Conservation (phyloP, 2,113 vertebrate species). For the Oryzias curvinotus region DNA sequence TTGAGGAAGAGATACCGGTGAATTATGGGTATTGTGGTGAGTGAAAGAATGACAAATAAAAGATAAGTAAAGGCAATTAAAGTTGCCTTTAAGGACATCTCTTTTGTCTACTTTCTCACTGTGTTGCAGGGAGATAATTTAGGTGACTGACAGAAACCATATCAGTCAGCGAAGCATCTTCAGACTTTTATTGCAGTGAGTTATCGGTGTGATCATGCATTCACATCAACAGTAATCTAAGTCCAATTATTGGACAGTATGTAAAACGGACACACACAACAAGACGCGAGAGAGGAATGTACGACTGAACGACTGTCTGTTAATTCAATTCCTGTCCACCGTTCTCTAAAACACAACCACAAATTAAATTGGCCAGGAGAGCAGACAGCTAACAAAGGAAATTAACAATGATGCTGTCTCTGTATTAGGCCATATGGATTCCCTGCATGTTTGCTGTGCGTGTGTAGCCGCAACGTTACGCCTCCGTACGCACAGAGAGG, state of each 20-base stretch:
- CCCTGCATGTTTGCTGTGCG: constrained; percentile 76
- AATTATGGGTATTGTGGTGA: constrained; percentile 30
- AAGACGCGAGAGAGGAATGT: constrained; percentile 61
- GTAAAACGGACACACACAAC: constrained; percentile 68
- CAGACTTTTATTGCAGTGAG: constrained; percentile 18
- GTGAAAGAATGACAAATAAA: constrained; percentile 8
- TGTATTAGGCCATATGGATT: constrained; percentile 81
- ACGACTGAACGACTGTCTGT: constrained; percentile 58
- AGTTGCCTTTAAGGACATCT: constrained; percentile 15
- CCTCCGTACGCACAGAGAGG: constrained; percentile 56
- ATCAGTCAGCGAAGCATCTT: constrained; percentile 32
- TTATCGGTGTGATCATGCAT: constrained; percentile 79
- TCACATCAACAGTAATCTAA: constrained; percentile 78
- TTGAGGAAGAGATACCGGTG: constrained; percentile 64
- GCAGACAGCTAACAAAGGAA: constrained; percentile 80
- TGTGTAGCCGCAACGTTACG: constrained; percentile 51
- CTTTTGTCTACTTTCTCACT: constrained; percentile 2
- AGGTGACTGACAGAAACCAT: constrained; percentile 10
- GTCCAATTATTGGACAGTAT: constrained; percentile 78
- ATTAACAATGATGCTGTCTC: constrained; percentile 80
- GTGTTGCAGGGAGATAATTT: constrained; percentile 22
- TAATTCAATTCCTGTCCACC: constrained; percentile 77
- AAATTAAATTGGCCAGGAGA: constrained; percentile 81
- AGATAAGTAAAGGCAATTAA: constrained; percentile 25
- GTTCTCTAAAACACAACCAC: constrained; percentile 76